Conservation (phyloP, 2,888 invertebrate species). For the Sialis lutaria region DNA sequence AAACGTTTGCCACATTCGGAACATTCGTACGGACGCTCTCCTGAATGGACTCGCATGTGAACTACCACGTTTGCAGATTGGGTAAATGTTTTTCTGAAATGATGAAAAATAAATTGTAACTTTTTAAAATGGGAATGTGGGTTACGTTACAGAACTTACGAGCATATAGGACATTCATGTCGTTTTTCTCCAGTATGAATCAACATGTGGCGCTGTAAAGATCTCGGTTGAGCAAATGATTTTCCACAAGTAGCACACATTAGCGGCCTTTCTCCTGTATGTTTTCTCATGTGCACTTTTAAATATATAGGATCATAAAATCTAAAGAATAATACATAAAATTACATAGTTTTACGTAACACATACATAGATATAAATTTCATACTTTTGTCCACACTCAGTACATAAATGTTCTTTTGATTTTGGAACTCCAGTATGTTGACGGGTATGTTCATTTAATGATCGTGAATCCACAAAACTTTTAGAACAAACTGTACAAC, state of each 20-base stretch:
- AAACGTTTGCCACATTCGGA: constrained; percentile 17
- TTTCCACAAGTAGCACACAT: constrained; percentile 17
- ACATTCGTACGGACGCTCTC: constrained; percentile 18
- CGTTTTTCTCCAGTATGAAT: constrained; percentile 17
- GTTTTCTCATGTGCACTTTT: constrained; percentile 18
- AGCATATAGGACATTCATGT: constrained; percentile 17
- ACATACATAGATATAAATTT: too few relatives aligned
- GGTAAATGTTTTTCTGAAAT: constrained; percentile 16
- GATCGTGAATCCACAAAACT: too few relatives aligned
- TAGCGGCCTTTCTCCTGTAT: constrained; percentile 19
- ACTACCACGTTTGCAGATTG: constrained; percentile 17
- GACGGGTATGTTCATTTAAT: too few relatives aligned
- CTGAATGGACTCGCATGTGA: constrained; percentile 18
- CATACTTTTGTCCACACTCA: too few relatives aligned
- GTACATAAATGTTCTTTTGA: too few relatives aligned
- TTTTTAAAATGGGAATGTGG: not conserved
- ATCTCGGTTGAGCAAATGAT: constrained; percentile 19
- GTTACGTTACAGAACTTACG: constrained; percentile 10
- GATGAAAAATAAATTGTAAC: not conserved
- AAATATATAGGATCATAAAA: constrained; percentile 19
- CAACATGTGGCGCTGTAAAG: constrained; percentile 16
- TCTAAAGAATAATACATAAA: constrained; percentile 10
- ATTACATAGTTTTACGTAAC: not conserved
- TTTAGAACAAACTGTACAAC: too few relatives aligned
- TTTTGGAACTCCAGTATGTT: too few relatives aligned